These are phyloP conservation scores for Cyphomyrus discorhynchus DNA, from an alignment of 2,113 vertebrate species.

Conservation along the genomic window DNA sequence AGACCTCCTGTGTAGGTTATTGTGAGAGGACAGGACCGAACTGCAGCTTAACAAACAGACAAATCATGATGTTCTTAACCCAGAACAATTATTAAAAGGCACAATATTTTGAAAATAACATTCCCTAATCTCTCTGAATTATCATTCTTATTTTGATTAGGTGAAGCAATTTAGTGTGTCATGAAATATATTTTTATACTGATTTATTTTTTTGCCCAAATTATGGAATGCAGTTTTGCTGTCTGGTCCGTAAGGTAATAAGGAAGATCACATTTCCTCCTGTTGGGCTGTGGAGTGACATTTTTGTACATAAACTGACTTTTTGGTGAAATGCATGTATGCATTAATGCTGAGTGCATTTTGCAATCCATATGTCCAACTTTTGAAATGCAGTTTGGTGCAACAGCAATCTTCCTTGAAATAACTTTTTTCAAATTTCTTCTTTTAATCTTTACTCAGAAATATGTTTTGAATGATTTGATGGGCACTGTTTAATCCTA, in stretches of 20 bases:
- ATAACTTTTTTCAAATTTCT: neutral
- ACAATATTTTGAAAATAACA: neutral
- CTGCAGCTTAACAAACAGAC: neutral
- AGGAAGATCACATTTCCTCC: constrained; percentile 8
- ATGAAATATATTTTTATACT: constrained; percentile 19
- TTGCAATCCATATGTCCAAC: neutral
- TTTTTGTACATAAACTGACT: constrained; percentile 23
- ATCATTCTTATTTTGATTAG: neutral
- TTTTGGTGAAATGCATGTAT: neutral
- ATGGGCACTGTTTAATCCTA: neutral
- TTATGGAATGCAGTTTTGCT: neutral
- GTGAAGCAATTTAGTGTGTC: neutral
- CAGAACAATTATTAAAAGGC: neutral
- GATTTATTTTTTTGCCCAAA: neutral
- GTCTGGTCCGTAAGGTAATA: neutral
- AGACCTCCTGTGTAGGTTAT: neutral
- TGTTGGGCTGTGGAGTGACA: neutral
- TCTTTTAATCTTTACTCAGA: neutral
- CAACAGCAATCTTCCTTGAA: neutral
- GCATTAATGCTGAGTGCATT: neutral
- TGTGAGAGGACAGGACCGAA: neutral
- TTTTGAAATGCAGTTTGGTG: neutral
- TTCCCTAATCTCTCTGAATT: neutral
- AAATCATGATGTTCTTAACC: neutral
- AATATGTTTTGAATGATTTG: neutral